Base-by-base conservation (phyloP, 1,140 invertebrate genomes). In the Drosophila seguyi region DNA sequence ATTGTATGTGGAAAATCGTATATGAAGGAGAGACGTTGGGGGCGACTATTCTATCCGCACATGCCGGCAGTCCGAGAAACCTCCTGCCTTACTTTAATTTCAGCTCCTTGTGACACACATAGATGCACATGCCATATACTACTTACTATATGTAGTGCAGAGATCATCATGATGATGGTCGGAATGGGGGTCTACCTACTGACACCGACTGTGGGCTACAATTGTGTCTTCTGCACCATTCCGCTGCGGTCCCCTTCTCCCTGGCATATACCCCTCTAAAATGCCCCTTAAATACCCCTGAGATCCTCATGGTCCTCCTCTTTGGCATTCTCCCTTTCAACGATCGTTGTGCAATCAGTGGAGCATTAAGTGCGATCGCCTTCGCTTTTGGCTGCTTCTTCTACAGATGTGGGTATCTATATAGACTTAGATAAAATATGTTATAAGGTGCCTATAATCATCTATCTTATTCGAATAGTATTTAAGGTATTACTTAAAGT, bases 71-170 rank as follows among this genome's bases (percentile, higher is more conserved):
- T 63, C 63, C 86, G 79, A 90, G 78, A 90, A 90, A 90, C 86
- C 86, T 90, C 87, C 86, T 90, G 86, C 86, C 86, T 90, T 90
- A 90, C 86, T 90, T 90, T 91, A 91, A 83, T 90, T 90, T 83
- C 79, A 81, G 73, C 82, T 91, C 79, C 87, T 91, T 78, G 85
- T 88, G 84, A 88, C 84, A 88, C 85, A 88, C 84, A 87, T 84
- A 88, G 79, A 84, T 87, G 79, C 57, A 78, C 53, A 79, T 61
- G 58, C 47, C 31, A 55, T 11, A 25, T 59, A 59, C 53, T 41
- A 25, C 34, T 16, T 42, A 60, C 36, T 65, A n/a, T 67, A 59
- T 59, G 57, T 59, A 31, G 25, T 48, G 20, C 44, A 61, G 50
- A 36, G 59, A 61, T 36, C 29, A 52, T 52, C 7, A 61, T 50